phyloP scores from a whole-genome alignment of 1,140 invertebrate genomes.

The Sipha flava region DNA sequence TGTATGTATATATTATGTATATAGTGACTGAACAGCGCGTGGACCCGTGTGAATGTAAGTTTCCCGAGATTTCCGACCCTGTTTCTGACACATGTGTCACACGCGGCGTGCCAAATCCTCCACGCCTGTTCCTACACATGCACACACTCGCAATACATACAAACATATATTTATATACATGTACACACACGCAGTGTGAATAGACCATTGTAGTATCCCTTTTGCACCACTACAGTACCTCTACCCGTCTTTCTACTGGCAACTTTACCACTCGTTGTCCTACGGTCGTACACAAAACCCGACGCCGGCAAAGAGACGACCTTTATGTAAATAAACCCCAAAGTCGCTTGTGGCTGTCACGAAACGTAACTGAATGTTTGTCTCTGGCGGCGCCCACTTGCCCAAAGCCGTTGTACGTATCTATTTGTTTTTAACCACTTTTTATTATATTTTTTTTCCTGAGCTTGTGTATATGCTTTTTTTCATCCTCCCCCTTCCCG shows the following conservation, averaged over 20 bases:
- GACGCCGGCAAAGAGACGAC: background rate
- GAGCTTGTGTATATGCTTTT: too few species aligned
- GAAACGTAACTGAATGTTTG: background rate
- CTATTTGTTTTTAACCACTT: background rate
- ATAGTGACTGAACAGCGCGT: background rate
- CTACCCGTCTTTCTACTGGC: too few species aligned
- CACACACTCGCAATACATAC: too few species aligned
- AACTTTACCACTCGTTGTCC: too few species aligned
- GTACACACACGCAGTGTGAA: background rate
- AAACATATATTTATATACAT: too few species aligned
- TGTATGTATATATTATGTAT: too few species aligned
- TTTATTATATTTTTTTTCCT: background rate
- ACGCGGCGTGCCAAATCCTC: conserved; percentile 7
- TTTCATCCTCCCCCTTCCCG: background rate
- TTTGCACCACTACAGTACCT: too few species aligned
- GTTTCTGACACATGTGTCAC: conserved; percentile 29
- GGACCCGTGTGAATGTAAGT: background rate
- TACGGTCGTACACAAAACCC: background rate
- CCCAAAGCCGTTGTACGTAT: background rate
- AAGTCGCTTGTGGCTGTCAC: background rate
- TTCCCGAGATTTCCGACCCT: conserved; percentile 24
- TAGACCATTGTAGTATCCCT: background rate
- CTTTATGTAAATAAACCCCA: conserved; percentile 24
- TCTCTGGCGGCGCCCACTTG: background rate
- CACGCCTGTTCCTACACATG: background rate